Percentiles rank a stretch among this genome's conserved stretches.
Conservation (phyloP, 2,888 invertebrate genomes). For the Lycia hirtaria region DNA sequence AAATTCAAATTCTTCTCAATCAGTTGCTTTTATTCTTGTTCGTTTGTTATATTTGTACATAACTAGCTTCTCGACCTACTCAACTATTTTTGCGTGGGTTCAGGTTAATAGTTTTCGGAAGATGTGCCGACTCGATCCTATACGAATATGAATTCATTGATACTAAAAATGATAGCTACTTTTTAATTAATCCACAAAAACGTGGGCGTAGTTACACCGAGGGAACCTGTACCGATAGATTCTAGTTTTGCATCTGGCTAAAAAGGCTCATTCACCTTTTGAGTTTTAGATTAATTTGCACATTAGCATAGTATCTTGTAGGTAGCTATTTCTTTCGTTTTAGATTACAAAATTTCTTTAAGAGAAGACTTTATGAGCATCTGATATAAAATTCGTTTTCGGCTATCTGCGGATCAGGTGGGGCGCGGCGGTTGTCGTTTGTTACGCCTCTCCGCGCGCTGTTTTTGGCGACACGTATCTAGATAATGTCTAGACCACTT, state of each 20-base stretch:
- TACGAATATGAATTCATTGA: constrained; percentile 24
- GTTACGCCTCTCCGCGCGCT: constrained; percentile 63
- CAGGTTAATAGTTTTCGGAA: constrained; percentile 27
- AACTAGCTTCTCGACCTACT: constrained; percentile 24
- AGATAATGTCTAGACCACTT: constrained; percentile 71
- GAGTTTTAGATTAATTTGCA: constrained; percentile 38
- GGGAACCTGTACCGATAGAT: constrained; percentile 50
- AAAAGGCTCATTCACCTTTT: constrained; percentile 49
- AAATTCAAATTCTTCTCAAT: constrained; percentile 41
- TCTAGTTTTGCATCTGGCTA: constrained; percentile 54
- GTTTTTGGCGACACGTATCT: constrained; percentile 70
- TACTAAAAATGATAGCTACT: constrained; percentile 22
- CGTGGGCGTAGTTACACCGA: constrained; percentile 56
- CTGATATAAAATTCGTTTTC: constrained; percentile 49
- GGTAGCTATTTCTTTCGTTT: constrained; percentile 25
- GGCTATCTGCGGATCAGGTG: constrained; percentile 57
- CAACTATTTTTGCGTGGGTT: constrained; percentile 30
- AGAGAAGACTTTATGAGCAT: constrained; percentile 14
- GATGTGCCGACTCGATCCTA: constrained; percentile 7
- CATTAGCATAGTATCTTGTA: constrained; percentile 26
- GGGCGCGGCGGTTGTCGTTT: constrained; percentile 57
- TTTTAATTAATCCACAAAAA: constrained; percentile 26
- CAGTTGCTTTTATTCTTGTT: background rate
- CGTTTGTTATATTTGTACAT: constrained; percentile 3
- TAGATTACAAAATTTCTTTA: constrained; percentile 17